phyloP scores from a whole-genome alignment of 1,140 invertebrate genomes.

The Antheraea mylitta region DNA sequence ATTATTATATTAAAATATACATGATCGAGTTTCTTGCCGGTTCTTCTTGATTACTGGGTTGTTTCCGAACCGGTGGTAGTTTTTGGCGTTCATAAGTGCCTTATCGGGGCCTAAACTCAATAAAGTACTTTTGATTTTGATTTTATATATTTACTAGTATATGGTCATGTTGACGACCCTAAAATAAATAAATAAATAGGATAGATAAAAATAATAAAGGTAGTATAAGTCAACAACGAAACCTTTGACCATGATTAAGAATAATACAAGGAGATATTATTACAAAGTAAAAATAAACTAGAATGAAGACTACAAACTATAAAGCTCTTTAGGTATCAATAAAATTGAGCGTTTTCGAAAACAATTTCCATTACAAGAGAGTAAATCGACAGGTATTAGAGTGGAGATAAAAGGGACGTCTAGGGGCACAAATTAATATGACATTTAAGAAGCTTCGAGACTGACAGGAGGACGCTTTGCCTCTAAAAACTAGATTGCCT shows the following conservation, averaged over 20 bases:
- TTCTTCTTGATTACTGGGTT: too few species aligned
- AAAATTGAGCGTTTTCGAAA: background rate
- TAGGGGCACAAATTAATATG: constrained; percentile 18
- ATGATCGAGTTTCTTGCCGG: too few species aligned
- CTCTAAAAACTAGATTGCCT: constrained; percentile 37
- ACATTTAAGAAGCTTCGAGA: constrained; percentile 12
- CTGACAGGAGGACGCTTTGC: constrained; percentile 26
- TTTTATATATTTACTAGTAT: too few species aligned
- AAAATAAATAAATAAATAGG: too few species aligned
- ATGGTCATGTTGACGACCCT: too few species aligned
- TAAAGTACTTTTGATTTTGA: too few species aligned
- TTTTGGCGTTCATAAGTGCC: too few species aligned
- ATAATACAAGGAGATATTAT: background rate
- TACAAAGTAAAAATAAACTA: background rate
- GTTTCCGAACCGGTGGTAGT: too few species aligned
- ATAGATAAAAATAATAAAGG: too few species aligned
- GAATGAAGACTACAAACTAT: background rate
- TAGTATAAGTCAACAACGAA: too few species aligned
- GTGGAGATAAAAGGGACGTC: constrained; percentile 1
- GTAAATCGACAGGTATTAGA: background rate
- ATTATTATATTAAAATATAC: too few species aligned
- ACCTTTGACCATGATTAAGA: background rate
- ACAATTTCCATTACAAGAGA: constrained; percentile 3
- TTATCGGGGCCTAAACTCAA: too few species aligned
- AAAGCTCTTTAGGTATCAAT: background rate